These are phyloP conservation scores for Tichodroma muraria DNA, from an alignment of 2,113 vertebrate genomes.

Conservation along the genomic window DNA sequence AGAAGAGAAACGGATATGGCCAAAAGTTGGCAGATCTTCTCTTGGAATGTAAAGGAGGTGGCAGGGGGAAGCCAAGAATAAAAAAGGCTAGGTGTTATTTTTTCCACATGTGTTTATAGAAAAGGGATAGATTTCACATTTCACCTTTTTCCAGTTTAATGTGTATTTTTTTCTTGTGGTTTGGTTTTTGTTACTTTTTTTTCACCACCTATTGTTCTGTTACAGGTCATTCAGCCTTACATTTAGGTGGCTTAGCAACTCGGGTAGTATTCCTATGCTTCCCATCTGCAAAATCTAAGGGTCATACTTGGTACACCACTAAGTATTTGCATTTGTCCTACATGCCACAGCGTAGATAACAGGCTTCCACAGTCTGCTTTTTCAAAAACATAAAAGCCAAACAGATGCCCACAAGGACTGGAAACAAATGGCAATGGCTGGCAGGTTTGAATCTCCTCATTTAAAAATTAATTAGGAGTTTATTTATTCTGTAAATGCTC, in stretches of 20 bases:
- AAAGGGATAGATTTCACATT: slow-evolving; percentile 38
- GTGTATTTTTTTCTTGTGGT: slow-evolving; percentile 1
- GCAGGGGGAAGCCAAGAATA: neutral
- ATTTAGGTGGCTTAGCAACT: neutral
- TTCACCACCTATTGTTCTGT: neutral
- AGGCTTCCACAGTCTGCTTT: neutral
- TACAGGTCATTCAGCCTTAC: neutral
- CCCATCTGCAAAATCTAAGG: neutral
- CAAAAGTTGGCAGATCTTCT: slow-evolving; percentile 15
- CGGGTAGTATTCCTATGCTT: neutral
- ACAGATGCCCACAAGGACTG: neutral
- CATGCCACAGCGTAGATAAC: neutral
- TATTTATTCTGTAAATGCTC: neutral
- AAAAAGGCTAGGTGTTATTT: slow-evolving; percentile 51
- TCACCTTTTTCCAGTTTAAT: slow-evolving; percentile 39
- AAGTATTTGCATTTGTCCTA: neutral
- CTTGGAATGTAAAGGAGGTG: slow-evolving; percentile 4
- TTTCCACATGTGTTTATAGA: slow-evolving; percentile 53
- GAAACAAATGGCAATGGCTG: neutral
- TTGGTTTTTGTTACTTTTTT: neutral
- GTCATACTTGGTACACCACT: neutral
- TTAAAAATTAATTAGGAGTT: neutral
- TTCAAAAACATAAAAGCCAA: neutral
- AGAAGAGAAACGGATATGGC: neutral
- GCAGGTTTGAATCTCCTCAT: neutral